Evolutionary conservation across 2,888 invertebrate genomes (phyloP).

Genomic region (Chrysolina oricalcia): DNA sequence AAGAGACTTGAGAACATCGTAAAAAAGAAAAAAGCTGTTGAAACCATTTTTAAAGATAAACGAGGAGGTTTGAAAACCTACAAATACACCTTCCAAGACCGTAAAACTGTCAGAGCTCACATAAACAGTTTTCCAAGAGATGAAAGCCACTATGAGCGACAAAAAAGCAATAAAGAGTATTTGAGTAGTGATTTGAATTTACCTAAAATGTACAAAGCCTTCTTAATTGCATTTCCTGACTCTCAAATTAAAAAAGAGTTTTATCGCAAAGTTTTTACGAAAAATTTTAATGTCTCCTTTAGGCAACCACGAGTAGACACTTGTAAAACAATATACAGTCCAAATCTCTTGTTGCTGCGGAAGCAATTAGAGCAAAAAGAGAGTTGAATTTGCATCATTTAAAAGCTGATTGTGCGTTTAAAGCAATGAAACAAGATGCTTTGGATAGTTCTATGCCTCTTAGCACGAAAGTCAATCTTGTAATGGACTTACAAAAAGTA

Average conservation of each 20-base stretch:
- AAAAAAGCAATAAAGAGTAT: not conserved
- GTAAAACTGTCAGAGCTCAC: no score
- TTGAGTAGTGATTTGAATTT: not conserved
- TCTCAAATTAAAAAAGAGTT: not conserved
- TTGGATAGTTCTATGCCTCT: not conserved
- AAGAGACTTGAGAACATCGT: no score
- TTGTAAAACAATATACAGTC: not conserved
- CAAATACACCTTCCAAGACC: no score
- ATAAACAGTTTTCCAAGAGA: no score
- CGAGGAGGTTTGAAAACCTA: no score
- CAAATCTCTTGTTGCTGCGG: not conserved
- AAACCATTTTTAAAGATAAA: no score
- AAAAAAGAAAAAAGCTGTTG: no score
- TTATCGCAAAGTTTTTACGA: not conserved
- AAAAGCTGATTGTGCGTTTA: no score
- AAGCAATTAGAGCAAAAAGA: not conserved
- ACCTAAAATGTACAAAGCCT: not conserved
- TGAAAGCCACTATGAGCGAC: no score
- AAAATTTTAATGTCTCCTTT: not conserved
- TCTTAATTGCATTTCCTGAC: no score
- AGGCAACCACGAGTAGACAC: not conserved
- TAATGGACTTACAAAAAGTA: not conserved
- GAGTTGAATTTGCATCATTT: no score
- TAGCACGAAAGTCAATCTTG: not conserved
- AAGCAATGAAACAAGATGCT: not conserved